Percentiles rank a stretch among this genome's conserved stretches.
Conservation (phyloP, 2,113 vertebrate genomes). For the Sinosuthora webbiana region DNA sequence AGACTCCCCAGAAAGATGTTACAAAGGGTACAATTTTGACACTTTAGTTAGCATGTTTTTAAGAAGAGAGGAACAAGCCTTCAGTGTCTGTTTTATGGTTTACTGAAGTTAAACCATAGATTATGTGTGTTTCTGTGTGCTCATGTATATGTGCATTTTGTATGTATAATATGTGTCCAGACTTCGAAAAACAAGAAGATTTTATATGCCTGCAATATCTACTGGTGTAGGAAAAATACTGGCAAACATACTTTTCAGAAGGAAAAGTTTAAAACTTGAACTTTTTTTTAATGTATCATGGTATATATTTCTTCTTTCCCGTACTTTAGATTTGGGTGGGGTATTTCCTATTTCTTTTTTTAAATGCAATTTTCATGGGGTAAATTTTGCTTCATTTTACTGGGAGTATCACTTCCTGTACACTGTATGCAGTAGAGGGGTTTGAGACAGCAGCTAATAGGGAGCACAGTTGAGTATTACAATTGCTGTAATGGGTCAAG, state of each 20-base stretch:
- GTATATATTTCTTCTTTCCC: not conserved
- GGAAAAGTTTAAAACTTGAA: not conserved
- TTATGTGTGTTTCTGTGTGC: not conserved
- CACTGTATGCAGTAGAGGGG: not conserved
- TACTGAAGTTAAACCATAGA: conserved; percentile 26
- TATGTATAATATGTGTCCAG: not conserved
- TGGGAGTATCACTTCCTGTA: not conserved
- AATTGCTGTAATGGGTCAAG: not conserved
- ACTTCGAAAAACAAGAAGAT: not conserved
- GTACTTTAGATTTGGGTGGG: not conserved
- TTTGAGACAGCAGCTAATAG: not conserved
- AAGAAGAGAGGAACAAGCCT: not conserved
- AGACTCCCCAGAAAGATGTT: not conserved
- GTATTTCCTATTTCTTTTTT: not conserved
- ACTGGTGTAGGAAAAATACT: not conserved
- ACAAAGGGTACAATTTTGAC: not conserved
- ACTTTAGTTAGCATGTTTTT: not conserved
- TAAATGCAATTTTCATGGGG: not conserved
- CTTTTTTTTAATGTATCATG: not conserved
- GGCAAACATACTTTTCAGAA: not conserved
- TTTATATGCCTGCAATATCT: not conserved
- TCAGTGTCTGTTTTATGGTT: conserved; percentile 13
- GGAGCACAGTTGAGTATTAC: not conserved
- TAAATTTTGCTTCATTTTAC: not conserved
- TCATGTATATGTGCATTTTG: conserved; percentile 2